A percentile compares a stretch with the other conserved stretches of the same genome.
phyloP scores from a whole-genome alignment of 2,888 invertebrate genomes.

The Acronicta alni region DNA sequence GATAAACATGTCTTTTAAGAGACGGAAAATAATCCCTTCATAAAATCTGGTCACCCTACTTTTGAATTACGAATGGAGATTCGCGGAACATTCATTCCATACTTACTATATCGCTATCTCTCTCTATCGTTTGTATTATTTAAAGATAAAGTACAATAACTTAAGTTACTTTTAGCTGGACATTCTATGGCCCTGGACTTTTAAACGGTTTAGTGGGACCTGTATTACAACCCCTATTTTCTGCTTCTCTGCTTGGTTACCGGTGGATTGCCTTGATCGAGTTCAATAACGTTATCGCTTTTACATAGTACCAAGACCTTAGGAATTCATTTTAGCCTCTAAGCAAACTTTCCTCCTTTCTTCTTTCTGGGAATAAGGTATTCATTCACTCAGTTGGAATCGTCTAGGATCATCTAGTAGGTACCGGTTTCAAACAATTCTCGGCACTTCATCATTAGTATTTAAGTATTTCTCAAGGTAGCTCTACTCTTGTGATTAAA shows the following conservation, averaged over 20 bases:
- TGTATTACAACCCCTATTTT: slow-evolving; percentile 21
- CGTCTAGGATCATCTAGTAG: too few species aligned
- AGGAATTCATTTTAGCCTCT: slow-evolving; percentile 26
- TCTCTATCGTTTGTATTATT: slow-evolving; percentile 55
- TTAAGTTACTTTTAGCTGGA: slow-evolving; percentile 66
- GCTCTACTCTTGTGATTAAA: too few species aligned
- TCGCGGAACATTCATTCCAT: slow-evolving; percentile 61
- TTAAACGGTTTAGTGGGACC: slow-evolving; percentile 74
- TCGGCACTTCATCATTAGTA: too few species aligned
- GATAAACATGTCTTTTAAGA: neutral
- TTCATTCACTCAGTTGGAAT: too few species aligned
- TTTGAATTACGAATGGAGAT: slow-evolving; percentile 77
- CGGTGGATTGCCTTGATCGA: slow-evolving; percentile 63
- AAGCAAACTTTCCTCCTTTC: too few species aligned
- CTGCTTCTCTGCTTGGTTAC: too few species aligned
- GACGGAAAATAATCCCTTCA: neutral
- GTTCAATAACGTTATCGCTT: slow-evolving; percentile 45
- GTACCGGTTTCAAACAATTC: too few species aligned
- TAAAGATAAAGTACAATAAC: slow-evolving; percentile 64
- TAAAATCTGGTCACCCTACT: slow-evolving; percentile 27
- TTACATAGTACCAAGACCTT: too few species aligned
- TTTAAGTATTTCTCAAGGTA: too few species aligned
- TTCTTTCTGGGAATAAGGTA: too few species aligned
- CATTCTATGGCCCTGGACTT: slow-evolving; percentile 61
- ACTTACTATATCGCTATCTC: slow-evolving; percentile 60